Conservation (phyloP, 2,113 vertebrate genomes). For the Equus przewalskii region DNA sequence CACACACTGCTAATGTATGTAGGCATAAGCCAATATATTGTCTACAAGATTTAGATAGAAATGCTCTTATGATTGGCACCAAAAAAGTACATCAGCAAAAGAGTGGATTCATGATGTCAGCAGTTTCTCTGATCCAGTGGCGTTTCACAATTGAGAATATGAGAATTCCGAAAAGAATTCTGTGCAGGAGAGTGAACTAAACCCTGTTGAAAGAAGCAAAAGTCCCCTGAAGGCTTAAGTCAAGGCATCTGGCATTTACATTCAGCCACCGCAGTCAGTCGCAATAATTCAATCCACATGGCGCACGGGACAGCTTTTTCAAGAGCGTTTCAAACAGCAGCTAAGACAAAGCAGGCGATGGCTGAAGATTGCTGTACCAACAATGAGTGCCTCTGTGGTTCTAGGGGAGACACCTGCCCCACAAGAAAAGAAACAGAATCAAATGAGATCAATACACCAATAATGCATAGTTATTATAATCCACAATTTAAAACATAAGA, state of each 20-base stretch:
- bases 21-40: background rate
- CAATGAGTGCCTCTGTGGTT: background rate
- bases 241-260: conserved; percentile 13
- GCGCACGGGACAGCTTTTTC: background rate
- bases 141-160: conserved; percentile 4
- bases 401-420: background rate
- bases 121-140: background rate
- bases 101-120: background rate
- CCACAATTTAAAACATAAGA: conserved; percentile 15
- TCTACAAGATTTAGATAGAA: background rate
- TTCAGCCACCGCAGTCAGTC: background rate
- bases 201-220: conserved; percentile 7
- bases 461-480: background rate
- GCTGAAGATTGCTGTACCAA: background rate
- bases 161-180: conserved; percentile 22
- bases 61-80: background rate
- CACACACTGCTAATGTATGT: background rate
- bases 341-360: conserved; percentile 3
- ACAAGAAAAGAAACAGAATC: conserved; percentile 7
- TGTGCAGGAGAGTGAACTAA: background rate
- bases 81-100: background rate
- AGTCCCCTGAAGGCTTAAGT: background rate
- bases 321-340: background rate
- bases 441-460: background rate
- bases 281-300: conserved; percentile 12